Percentiles rank a stretch among this genome's conserved stretches.
These are phyloP conservation scores for Magallana gigas DNA, from an alignment of 1,140 invertebrate genomes.

Conservation along the genomic window DNA sequence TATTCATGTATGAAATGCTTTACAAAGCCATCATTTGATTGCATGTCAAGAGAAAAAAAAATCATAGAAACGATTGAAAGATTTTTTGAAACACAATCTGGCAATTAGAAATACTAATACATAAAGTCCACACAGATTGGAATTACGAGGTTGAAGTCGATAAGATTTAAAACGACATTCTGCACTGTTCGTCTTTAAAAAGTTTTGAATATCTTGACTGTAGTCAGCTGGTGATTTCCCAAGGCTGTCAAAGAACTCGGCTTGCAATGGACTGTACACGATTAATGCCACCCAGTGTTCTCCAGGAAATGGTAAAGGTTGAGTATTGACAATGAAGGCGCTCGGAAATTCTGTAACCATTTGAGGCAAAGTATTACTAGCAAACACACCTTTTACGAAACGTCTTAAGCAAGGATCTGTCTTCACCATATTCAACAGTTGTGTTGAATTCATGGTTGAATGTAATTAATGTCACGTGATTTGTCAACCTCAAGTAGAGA, in stretches of 20 bases:
- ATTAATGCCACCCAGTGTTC: constrained; percentile 48
- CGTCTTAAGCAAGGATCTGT: not conserved
- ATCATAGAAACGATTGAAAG: constrained; percentile 26
- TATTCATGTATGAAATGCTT: constrained; percentile 1
- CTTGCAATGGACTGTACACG: constrained; percentile 21
- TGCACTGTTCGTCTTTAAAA: constrained; percentile 21
- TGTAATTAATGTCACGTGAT: constrained; percentile 45
- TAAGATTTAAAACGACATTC: constrained; percentile 35
- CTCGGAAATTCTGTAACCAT: constrained; percentile 33
- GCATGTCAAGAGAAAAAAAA: not conserved
- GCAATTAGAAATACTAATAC: constrained; percentile 39
- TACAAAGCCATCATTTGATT: constrained; percentile 27
- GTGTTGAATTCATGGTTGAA: constrained; percentile 30
- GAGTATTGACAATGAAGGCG: constrained; percentile 37
- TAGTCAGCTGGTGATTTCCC: constrained; percentile 43
- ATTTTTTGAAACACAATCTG: constrained; percentile 42
- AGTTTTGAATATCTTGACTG: constrained; percentile 21
- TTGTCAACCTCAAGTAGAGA: constrained; percentile 43
- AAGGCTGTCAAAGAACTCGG: constrained; percentile 48
- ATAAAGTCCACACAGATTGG: constrained; percentile 40
- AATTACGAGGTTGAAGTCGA: constrained; percentile 33
- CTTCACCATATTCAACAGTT: not conserved
- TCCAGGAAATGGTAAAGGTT: constrained; percentile 40
- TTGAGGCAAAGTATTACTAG: constrained; percentile 43
- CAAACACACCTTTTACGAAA: constrained; percentile 44